Conservation (phyloP, 1,140 invertebrate species). For the Hycleus cichorii region DNA sequence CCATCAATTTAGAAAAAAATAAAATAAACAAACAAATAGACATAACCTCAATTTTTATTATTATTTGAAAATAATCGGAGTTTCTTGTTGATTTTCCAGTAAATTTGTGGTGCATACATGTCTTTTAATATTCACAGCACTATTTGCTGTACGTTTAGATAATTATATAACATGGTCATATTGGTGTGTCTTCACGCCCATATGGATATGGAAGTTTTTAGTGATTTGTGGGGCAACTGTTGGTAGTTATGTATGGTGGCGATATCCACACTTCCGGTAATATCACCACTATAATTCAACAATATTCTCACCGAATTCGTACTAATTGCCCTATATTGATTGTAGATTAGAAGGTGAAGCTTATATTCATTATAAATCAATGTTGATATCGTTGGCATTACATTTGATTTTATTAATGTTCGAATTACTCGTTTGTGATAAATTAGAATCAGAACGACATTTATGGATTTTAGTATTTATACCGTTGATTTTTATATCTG, state of each 20-base stretch:
- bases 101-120: slow-evolving; percentile 94
- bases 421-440: slow-evolving; percentile 91
- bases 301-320: background rate
- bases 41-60: slow-evolving; percentile 21
- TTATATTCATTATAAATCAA: slow-evolving; percentile 94
- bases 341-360: slow-evolving; percentile 86
- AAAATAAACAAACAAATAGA: background rate
- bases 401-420: slow-evolving; percentile 95
- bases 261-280: slow-evolving; percentile 86
- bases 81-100: slow-evolving; percentile 54
- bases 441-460: slow-evolving; percentile 82
- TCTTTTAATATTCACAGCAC: slow-evolving; percentile 80
- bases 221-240: slow-evolving; percentile 82
- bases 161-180: slow-evolving; percentile 82
- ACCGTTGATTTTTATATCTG: slow-evolving; percentile 91
- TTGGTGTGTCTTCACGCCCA: slow-evolving; percentile 88
- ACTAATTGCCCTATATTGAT: slow-evolving; percentile 8
- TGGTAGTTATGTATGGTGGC: slow-evolving; percentile 91
- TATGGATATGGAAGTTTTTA: slow-evolving; percentile 95
- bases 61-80: background rate
- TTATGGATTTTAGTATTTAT: slow-evolving; percentile 95
- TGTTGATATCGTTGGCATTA: slow-evolving; percentile 89
- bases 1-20: background rate
- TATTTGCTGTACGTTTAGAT: slow-evolving; percentile 86
- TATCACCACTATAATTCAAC: background rate